Evolutionary conservation across 2,113 vertebrate species (phyloP), one percentile per base, ranked within the genome.

Genomic region (Oryzias celebensis): DNA sequence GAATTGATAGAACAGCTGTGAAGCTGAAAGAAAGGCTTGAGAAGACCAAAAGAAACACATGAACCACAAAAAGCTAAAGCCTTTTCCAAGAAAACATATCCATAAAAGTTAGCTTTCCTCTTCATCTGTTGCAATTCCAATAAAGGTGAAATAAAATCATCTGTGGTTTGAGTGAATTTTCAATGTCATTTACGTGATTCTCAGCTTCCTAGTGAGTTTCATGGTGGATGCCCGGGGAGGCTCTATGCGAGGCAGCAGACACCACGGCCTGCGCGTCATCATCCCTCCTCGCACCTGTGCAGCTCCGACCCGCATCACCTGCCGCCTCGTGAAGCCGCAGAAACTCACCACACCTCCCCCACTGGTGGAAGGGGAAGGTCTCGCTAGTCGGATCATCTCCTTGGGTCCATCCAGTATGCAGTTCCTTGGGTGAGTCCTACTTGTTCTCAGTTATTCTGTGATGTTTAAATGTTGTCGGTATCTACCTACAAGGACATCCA

Each of bases 151-250:
- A 6, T 28, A 28, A 10, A 10, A 36, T 36, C 10, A 2, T 12
- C 36, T 12, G 36, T 12, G 12, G 3, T 20, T 20, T 48, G 3
- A 20, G 4, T 48, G 3, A 18, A 20, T 18, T 5, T n/a, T n/a
- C 12, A 18, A 48, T 48, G 20, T 48, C n/a, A 10, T 48, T n/a
- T 74, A 16, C 52, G 0, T 58, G 60, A 23, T 64, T 53, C 22
- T 43, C 83, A 98, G 97, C 75, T 99, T 99, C 85, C 89, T 99
- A 82, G 97, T 98, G 76, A 98, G 96, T 78, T 99, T 98, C 85
- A 99, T 99, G 97, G 97, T 99, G 31, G 97, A 99, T 0, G 97
- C 97, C 16, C 94, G 97, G 0, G 97, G 97, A 0, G 97, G 96
- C 22, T 99, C 96, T 65, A 97, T 98, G 96, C 83, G 96, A 22